Base-by-base conservation (phyloP, 2,888 invertebrate species). In the Napeogenes inachia region DNA sequence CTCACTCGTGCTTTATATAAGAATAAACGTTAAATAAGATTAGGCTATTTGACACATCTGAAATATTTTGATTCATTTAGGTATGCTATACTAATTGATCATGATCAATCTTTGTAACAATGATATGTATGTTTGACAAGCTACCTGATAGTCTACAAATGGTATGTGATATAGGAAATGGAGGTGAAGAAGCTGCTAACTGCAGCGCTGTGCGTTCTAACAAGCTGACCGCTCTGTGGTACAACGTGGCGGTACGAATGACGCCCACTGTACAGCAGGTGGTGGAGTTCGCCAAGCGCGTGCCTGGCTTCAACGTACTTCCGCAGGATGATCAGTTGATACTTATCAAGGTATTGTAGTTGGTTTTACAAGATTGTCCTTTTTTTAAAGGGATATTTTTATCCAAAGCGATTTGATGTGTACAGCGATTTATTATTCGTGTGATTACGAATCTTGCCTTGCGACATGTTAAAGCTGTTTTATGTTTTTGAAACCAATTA, bases 301-400 rank as follows among this genome's bases (percentile, higher is more conserved):
- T 98, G 73, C 98, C 99, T 68, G 97, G 97, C 69, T 99, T 99
- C 91, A 93, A 94, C 78, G 94, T 94, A 71, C 93, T 99, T 73
- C 94, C 95, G 60, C 98, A 99, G 87, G 98, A 98, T 81, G 99
- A 99, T 89, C 99, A 99, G 87, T 92, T 99, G 73, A 97, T 98
- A 73, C 93, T 99, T 71, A 97, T 99, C 78, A 99, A 99, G 92
- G 94, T 89, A 50, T 56, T n/a, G 10, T 30, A 4, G 47, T 60
- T 12, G 45, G 42, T 42, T 10, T 42, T 33, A 6, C 21, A 33
- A 56, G 54, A n/a, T 12, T 10, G 12, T 50, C 6, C 21, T 46
- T 12, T 21, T 50, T 32, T 54, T 21, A 12, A 55, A 58, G 12
- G 47, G 45, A 50, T 8, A 10, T 30, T 8, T 50, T 1, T 12